Conservation (phyloP, 2,797 vertebrate species). For the Atherinosoma microstoma region DNA sequence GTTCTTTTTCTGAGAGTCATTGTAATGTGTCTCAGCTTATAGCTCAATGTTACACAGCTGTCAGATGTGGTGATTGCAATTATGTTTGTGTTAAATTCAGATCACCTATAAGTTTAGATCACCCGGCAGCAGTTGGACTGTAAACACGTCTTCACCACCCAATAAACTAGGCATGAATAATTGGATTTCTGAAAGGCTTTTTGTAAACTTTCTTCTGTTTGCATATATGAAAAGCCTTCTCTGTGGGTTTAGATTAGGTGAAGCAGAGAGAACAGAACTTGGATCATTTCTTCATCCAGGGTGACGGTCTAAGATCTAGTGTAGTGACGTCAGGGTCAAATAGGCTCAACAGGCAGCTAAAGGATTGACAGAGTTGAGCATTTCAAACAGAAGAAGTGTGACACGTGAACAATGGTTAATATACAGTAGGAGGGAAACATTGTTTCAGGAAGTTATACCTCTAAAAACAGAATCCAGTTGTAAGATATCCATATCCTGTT, state of each 20-base stretch:
- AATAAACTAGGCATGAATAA: background rate
- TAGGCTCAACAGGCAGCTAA: slow-evolving; percentile 59
- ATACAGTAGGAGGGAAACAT: background rate
- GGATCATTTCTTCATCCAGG: slow-evolving; percentile 14
- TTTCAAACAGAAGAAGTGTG: slow-evolving; percentile 29
- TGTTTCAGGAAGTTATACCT: background rate
- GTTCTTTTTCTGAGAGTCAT: background rate
- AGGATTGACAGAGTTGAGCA: slow-evolving; percentile 41
- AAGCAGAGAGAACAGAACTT: slow-evolving; percentile 28
- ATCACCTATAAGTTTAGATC: background rate
- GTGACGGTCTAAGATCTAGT: slow-evolving; percentile 32
- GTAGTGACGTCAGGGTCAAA: slow-evolving; percentile 68
- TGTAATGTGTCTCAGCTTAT: background rate
- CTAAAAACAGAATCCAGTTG: background rate
- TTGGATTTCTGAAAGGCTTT: background rate
- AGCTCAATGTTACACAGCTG: background rate
- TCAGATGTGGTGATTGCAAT: background rate
- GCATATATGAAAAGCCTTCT: slow-evolving; percentile 4
- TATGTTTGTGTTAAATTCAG: slow-evolving; percentile 5
- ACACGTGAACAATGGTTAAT: background rate
- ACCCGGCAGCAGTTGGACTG: slow-evolving; percentile 2
- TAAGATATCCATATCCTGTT: background rate
- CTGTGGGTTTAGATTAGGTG: slow-evolving; percentile 1
- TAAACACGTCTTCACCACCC: background rate
- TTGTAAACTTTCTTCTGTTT: background rate